phyloP scores from a whole-genome alignment of 2,113 vertebrate species.

The Plecotus auritus region DNA sequence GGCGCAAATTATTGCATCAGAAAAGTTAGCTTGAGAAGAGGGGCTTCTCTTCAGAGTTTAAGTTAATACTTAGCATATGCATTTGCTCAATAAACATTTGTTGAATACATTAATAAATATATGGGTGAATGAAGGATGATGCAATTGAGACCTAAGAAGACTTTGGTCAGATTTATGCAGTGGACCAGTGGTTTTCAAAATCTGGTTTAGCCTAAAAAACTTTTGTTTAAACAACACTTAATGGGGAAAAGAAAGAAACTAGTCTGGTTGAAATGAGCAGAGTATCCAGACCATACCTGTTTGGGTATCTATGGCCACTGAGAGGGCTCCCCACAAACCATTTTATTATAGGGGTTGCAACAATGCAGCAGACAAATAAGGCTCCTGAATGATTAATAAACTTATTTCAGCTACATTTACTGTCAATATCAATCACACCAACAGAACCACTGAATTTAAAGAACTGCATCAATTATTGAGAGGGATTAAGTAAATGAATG shows the following conservation, averaged over 20 bases:
- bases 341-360: background rate
- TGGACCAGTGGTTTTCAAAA: background rate
- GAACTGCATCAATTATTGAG: constrained; percentile 27
- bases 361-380: background rate
- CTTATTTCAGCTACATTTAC: constrained; percentile 39
- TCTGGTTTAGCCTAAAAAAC: background rate
- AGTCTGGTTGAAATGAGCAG: background rate
- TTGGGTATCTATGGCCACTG: background rate
- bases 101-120: background rate
- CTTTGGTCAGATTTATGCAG: background rate
- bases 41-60: background rate
- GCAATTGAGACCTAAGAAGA: background rate
- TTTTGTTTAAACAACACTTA: background rate
- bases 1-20: background rate
- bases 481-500: constrained; percentile 54
- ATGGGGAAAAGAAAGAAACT: background rate
- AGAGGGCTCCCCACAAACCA: background rate
- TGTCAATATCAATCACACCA: background rate
- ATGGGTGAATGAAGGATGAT: background rate
- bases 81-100: background rate
- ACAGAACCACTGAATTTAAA: constrained; percentile 27
- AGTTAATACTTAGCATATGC: background rate
- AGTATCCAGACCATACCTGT: background rate
- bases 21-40: background rate
- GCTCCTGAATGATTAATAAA: background rate